These are phyloP conservation scores for Seriola aureovittata DNA, from an alignment of 2,113 vertebrate genomes.

Conservation along the genomic window DNA sequence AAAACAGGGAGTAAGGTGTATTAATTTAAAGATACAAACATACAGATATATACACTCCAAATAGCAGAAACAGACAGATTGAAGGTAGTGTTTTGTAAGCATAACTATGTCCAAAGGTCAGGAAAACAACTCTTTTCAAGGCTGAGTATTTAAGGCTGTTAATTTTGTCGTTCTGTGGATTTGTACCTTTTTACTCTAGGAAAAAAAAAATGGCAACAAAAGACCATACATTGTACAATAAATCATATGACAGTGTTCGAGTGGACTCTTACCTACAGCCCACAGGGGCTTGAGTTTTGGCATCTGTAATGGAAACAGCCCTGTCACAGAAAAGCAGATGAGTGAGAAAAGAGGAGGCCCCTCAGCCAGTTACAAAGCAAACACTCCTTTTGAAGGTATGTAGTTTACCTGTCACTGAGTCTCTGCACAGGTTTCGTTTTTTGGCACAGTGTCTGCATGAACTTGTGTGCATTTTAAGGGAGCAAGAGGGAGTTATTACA, in stretches of 20 bases:
- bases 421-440: conserved; percentile 24
- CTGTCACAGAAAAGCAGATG: conserved; percentile 73
- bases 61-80: conserved; percentile 40
- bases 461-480: conserved; percentile 41
- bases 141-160: not conserved
- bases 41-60: conserved; percentile 15
- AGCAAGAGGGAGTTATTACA: conserved; percentile 80
- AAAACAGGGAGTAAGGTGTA: conserved; percentile 5
- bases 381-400: conserved; percentile 55
- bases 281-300: conserved; percentile 68
- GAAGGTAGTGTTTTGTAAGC: conserved; percentile 37
- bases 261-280: conserved; percentile 62
- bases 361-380: conserved; percentile 70
- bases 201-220: conserved; percentile 18
- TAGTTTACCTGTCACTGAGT: conserved; percentile 55
- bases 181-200: conserved; percentile 31
- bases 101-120: conserved; percentile 57
- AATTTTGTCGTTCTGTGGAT: conserved; percentile 3
- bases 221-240: conserved; percentile 40
- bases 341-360: conserved; percentile 52
- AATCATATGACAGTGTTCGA: conserved; percentile 61
- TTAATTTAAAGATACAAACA: conserved; percentile 16
- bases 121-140: conserved; percentile 54
- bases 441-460: conserved; percentile 79
- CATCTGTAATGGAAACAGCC: conserved; percentile 64